Evolutionary conservation across 2,888 invertebrate species (phyloP), one percentile per base, ranked within the genome.

Genomic region (Chrysina gloriosa): DNA sequence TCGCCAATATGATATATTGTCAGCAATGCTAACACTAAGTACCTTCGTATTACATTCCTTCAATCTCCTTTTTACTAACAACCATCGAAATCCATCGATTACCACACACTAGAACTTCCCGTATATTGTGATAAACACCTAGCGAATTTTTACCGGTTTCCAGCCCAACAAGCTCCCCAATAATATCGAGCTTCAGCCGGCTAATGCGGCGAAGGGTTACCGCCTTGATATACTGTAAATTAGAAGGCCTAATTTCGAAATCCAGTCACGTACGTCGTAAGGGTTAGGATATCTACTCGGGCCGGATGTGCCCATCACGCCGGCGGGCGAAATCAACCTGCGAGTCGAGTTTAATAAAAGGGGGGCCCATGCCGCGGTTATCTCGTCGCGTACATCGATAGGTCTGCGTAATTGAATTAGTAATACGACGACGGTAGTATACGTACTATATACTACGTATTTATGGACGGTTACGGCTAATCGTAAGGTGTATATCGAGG

Each of bases 211-310:
- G 36, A 72, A 70, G 71, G 65, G 69, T 23, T 39, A n/a, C n/a
- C n/a, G 25, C 70, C 65, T 73, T 77, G 75, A 75, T 77, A 76
- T 73, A 74, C 74, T 76, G 77, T 76, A 77, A 78, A 79, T 78
- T 77, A 78, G 74, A 71, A 64, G 74, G 74, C 74, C 75, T 74
- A 73, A 72, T 76, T 77, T 72, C 69, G 75, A 68, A 79, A 76
- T 71, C 78, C 67, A 72, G 74, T 76, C 80, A 80, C 80, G 80
- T 80, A 72, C 68, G 61, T 74, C 71, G 73, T 75, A 74, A 77
- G 76, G 78, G 76, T 75, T 75, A 75, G 73, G 75, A 77, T 77
- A 78, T 77, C 77, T 77, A 76, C 75, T 75, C 67, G 71, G 73
- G 70, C 73, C 74, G 76, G 76, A 78, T 76, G 75, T 75, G 76